Evolutionary conservation across 2,888 invertebrate genomes (phyloP).

Genomic region (Aproaerema taeniolella): DNA sequence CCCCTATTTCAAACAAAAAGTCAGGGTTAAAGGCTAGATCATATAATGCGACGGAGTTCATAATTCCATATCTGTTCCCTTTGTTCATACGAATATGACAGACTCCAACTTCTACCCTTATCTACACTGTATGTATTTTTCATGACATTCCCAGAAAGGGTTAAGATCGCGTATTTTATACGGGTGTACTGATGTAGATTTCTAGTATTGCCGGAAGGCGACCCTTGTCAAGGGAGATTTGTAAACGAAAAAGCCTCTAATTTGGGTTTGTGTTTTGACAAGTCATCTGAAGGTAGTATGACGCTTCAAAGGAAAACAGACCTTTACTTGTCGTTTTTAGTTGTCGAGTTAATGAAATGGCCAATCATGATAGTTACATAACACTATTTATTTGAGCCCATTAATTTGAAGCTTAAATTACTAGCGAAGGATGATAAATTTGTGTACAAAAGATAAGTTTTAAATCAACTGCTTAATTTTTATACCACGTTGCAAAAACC

Average conservation of each 20-base stretch:
- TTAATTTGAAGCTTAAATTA: no score
- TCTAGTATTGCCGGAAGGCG: constrained; percentile 42
- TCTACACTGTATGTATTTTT: constrained; percentile 27
- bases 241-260: constrained; percentile 61
- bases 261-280: constrained; percentile 59
- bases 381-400: no score
- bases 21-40: no score
- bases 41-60: constrained; percentile 1
- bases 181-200: constrained; percentile 29
- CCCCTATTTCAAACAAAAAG: no score
- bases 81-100: constrained; percentile 12
- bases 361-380: no score
- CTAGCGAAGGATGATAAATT: no score
- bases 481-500: no score
- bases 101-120: constrained; percentile 8
- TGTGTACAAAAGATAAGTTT: no score
- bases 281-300: constrained; percentile 44
- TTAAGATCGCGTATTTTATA: constrained; percentile 22
- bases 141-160: constrained; percentile 34
- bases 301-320: constrained; percentile 29
- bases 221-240: constrained; percentile 67
- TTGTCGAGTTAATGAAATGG: constrained; percentile 8
- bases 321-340: constrained; percentile 23
- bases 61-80: constrained; percentile 7
- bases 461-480: no score